Conservation (phyloP, 2,113 vertebrate species). For the Meleagris gallopavo region DNA sequence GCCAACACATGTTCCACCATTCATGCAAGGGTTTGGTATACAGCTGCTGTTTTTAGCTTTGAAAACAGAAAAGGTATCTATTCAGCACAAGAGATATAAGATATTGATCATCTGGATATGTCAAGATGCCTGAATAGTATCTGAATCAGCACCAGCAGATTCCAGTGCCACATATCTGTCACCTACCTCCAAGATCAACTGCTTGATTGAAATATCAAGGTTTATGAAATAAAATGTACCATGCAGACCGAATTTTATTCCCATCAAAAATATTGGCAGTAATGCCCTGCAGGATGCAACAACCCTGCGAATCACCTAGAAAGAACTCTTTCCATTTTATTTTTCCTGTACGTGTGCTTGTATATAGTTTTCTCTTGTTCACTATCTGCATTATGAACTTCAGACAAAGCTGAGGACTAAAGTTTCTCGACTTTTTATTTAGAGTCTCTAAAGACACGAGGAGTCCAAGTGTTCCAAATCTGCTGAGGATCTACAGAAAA, state of each 20-base stretch:
- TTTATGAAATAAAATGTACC: not conserved
- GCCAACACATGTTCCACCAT: conserved; percentile 94
- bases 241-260: not conserved
- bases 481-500: not conserved
- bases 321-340: not conserved
- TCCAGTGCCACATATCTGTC: not conserved
- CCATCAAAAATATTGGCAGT: not conserved
- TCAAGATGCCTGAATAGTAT: not conserved
- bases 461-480: not conserved
- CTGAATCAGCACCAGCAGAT: not conserved
- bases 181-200: not conserved
- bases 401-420: not conserved
- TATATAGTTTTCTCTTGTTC: not conserved
- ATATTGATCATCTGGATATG: not conserved
- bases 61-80: not conserved
- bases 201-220: not conserved
- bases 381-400: not conserved
- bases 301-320: not conserved
- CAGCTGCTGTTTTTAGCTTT: conserved; percentile 93
- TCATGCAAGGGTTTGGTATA: conserved; percentile 89
- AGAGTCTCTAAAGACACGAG: not conserved
- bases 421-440: not conserved
- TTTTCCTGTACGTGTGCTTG: not conserved
- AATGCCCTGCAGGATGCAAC: not conserved
- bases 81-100: not conserved